phyloP scores from a whole-genome alignment of 2,888 invertebrate genomes.

The Muschampia plurimacula region DNA sequence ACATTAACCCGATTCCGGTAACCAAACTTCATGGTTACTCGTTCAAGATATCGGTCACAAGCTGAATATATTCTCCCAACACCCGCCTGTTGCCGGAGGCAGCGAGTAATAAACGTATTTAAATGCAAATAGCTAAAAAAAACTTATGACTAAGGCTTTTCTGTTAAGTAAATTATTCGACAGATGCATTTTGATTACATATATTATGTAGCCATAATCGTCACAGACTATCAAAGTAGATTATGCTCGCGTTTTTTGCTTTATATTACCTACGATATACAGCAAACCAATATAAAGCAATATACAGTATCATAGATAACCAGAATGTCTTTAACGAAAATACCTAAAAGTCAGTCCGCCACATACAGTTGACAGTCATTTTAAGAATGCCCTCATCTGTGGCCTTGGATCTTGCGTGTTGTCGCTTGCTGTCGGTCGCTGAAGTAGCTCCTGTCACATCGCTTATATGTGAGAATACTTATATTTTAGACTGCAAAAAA shows the following conservation, averaged over 20 bases:
- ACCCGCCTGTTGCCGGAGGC: slow-evolving; percentile 55
- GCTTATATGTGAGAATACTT: no score
- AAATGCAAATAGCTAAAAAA: slow-evolving; percentile 48
- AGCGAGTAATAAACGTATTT: slow-evolving; percentile 48
- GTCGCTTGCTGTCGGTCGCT: no score
- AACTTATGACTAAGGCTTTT: slow-evolving; percentile 31
- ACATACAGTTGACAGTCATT: no score
- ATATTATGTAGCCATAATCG: slow-evolving; percentile 7
- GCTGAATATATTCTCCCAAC: slow-evolving; percentile 62
- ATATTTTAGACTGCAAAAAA: no score
- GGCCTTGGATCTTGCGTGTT: no score
- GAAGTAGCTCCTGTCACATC: no score
- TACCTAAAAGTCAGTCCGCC: no score
- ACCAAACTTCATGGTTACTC: slow-evolving; percentile 76
- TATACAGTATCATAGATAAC: no score
- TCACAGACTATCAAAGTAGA: slow-evolving; percentile 13
- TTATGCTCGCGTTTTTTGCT: slow-evolving; percentile 5
- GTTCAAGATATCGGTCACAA: slow-evolving; percentile 72
- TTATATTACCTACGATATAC: not conserved
- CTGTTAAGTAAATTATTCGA: slow-evolving; percentile 36
- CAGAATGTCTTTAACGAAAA: no score
- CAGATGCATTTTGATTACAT: slow-evolving; percentile 23
- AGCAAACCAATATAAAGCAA: no score
- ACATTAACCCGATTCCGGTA: slow-evolving; percentile 83
- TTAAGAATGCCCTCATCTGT: no score